These are phyloP conservation scores for Aquatica leii DNA, from an alignment of 2,888 invertebrate species.

Conservation along the genomic window DNA sequence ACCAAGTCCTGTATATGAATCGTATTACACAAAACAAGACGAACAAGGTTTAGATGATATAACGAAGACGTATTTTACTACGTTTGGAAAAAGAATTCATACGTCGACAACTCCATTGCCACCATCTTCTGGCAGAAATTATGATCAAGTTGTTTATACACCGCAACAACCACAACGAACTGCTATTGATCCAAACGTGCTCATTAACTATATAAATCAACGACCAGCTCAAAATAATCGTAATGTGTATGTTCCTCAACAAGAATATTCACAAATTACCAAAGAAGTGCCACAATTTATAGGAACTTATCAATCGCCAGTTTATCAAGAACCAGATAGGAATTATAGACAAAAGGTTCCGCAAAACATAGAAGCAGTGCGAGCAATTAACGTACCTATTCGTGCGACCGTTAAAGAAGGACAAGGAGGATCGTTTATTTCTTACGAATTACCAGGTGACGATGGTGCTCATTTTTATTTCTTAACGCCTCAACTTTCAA, in stretches of 20 bases:
- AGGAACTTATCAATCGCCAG: slow-evolving; percentile 11
- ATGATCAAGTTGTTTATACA: slow-evolving; percentile 4
- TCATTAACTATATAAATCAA: slow-evolving; percentile 68
- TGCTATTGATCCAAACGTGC: slow-evolving; percentile 67
- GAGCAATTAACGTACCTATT: slow-evolving; percentile 41
- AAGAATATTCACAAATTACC: slow-evolving; percentile 42
- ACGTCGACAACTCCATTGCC: slow-evolving; percentile 60
- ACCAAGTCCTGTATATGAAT: slow-evolving; percentile 61
- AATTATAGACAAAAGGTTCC: slow-evolving; percentile 30
- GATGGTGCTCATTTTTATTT: slow-evolving; percentile 82
- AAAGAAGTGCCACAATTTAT: slow-evolving; percentile 41
- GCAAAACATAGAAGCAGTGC: slow-evolving; percentile 39
- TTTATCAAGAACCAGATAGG: slow-evolving; percentile 42
- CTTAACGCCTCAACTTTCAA: slow-evolving; percentile 73
- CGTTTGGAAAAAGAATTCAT: slow-evolving; percentile 75
- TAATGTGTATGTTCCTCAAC: slow-evolving; percentile 62
- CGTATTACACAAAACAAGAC: slow-evolving; percentile 76
- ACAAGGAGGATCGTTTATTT: slow-evolving; percentile 71
- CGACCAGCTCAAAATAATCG: slow-evolving; percentile 66
- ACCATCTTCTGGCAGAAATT: slow-evolving; percentile 4
- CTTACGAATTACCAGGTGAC: slow-evolving; percentile 77
- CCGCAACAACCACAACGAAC: not conserved
- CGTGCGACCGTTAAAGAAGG: slow-evolving; percentile 50
- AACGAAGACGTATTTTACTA: slow-evolving; percentile 77
- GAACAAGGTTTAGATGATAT: slow-evolving; percentile 75